Evolutionary conservation across 2,888 invertebrate genomes (phyloP).

Genomic region (Autographa pulchrina): DNA sequence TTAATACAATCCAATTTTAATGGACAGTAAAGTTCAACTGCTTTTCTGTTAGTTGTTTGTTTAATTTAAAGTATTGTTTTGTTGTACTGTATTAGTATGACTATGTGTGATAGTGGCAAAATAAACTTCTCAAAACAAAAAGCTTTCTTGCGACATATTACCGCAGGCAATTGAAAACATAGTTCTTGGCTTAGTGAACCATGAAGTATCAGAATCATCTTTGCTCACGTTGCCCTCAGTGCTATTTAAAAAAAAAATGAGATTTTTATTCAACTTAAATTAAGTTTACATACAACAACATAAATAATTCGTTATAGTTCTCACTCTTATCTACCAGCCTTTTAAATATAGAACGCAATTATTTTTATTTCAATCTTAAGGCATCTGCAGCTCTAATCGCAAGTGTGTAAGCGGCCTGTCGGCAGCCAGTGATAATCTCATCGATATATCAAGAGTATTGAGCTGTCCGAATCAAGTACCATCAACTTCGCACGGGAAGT

Average conservation of each 20-base stretch:
- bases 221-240: neutral
- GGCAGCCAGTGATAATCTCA: slow-evolving; percentile 76
- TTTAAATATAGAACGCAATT: too few relatives aligned
- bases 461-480: slow-evolving; percentile 73
- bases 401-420: slow-evolving; percentile 58
- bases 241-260: too few relatives aligned
- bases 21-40: too few relatives aligned
- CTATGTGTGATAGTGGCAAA: too few relatives aligned
- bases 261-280: too few relatives aligned
- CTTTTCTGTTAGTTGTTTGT: neutral
- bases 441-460: slow-evolving; percentile 81
- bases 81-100: too few relatives aligned
- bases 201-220: neutral
- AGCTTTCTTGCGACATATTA: too few relatives aligned
- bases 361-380: neutral
- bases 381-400: slow-evolving; percentile 22
- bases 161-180: neutral
- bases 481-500: slow-evolving; percentile 72
- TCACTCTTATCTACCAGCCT: too few relatives aligned
- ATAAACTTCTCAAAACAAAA: too few relatives aligned
- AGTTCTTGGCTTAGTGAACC: neutral
- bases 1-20: neutral
- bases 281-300: too few relatives aligned
- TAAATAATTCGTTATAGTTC: too few relatives aligned
- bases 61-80: neutral